Base-by-base conservation (phyloP, 2,888 invertebrate genomes). In the Amblyteles armatorius region DNA sequence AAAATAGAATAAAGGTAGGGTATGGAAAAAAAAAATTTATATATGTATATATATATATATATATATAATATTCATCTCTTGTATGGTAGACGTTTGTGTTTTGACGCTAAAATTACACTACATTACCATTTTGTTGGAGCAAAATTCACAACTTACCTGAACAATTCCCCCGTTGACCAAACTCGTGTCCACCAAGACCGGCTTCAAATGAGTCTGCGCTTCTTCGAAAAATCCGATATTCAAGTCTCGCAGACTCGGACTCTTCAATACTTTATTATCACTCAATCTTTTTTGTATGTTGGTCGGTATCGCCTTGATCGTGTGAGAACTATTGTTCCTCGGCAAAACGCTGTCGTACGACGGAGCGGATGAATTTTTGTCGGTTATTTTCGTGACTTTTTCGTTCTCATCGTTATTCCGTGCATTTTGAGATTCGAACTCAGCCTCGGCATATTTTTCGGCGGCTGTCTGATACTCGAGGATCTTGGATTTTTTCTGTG, bases 111-210 rank as follows among this genome's bases (percentile, higher is more conserved):
- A 48, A 16, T 48, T 16, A 48, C 3, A 48, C 3, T 2, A 48
- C 16, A 1, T 13, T 48, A 3, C 16, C 16, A 16, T 48, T 48
- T 48, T 48, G 16, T 48, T 48, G 16, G 16, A 48, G 16, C 13
- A 48, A 16, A 48, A 48, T 13, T 48, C 0, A 48, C 16, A 48
- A 89, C 88, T 60, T 89, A 96, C 97, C 95, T 96, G 96, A 19
- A 95, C 92, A 77, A 97, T 96, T 84, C 94, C 94, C 0, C 96
- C 96, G 19, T 94, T 94, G 4, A 97, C 95, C 86, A 95, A 95
- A 77, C 94, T 94, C 4, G 95, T 96, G 90, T 97, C 96, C 3
- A 97, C 95, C 4, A 94, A 90, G 72, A 94, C 94, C 26, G 97
- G 97, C 72, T 94, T 91, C 80, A 96, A 94, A 92, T 97, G 96